Evolutionary conservation across 2,888 invertebrate species (phyloP), one percentile per base, ranked within the genome.

Genomic region (Calameuta filiformis): DNA sequence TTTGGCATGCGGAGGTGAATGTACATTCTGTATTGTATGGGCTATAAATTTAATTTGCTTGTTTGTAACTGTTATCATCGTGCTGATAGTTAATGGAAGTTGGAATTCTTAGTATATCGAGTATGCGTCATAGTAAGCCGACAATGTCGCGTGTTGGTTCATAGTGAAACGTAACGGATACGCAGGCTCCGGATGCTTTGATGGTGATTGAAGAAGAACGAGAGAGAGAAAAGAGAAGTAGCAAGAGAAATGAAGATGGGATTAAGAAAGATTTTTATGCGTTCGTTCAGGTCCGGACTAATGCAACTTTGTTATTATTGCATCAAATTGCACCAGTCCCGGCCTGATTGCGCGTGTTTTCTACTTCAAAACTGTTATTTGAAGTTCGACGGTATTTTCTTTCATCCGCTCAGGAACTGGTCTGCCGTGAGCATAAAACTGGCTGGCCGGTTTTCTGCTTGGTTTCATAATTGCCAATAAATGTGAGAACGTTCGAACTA

Each of bases 311-410:
- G 92, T 92, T 87, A 83, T 85, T 85, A 89, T 83, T 81, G 81
- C 84, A 88, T 92, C 92, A 92, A 89, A 92, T 92, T 92, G 92
- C 92, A 92, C 92, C 90, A 88, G 92, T 92, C 92, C 92, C 92
- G 92, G 92, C 92, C 92, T 92, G 92, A 92, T 90, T 89, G 87
- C 87, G 86, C 79, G 76, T 79, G 83, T 81, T 76, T 78, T 73
- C 75, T 82, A 81, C 89, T 81, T 80, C 88, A 30, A 56, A 56
- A 56, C 11, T 1, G 71, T 30, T 71, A 4, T 56, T 71, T 1
- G 31, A 34, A 71, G 12, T 33, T 71, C 12, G 4, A 71, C 31
- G 71, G 31, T 12, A 71, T 30, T 30, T 30, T 71, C 11, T 71
- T 56, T 56, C 40, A 9, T 56, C 23, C 40, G 6, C 23, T 56